A percentile compares a stretch with the other conserved stretches of the same genome.
Evolutionary conservation across 1,140 invertebrate species (phyloP).

Genomic region (Elymnias hypermnestra): DNA sequence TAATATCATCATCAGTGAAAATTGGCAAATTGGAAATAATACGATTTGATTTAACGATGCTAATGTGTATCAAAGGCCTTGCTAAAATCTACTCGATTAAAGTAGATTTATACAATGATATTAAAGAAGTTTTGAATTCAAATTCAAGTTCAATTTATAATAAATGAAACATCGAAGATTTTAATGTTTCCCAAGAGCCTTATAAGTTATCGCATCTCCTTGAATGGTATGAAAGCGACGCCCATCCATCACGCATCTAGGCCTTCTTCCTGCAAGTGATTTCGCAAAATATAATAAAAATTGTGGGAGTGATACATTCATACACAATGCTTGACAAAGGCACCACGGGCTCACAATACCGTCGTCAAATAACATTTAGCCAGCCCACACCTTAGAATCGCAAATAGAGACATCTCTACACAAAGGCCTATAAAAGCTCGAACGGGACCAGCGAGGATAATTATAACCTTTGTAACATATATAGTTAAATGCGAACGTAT

Average conservation of each 20-base stretch:
- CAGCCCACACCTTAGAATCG: slow-evolving; percentile 73
- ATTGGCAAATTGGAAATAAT: no score
- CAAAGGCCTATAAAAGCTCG: slow-evolving; percentile 54
- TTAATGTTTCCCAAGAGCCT: slow-evolving; percentile 48
- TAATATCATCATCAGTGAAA: no score
- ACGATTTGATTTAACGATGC: no score
- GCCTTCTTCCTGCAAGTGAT: slow-evolving; percentile 53
- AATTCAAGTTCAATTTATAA: no score
- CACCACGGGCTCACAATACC: slow-evolving; percentile 62
- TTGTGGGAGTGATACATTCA: slow-evolving; percentile 69
- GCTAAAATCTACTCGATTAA: no score
- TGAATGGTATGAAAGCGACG: slow-evolving; percentile 31
- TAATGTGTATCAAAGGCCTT: no score
- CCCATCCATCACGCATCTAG: slow-evolving; percentile 62
- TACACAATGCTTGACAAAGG: slow-evolving; percentile 52
- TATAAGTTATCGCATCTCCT: slow-evolving; percentile 57
- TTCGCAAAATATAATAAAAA: slow-evolving; percentile 64
- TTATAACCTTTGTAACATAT: slow-evolving; percentile 61
- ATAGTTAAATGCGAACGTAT: slow-evolving; percentile 42
- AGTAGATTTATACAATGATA: no score
- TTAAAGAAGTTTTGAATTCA: no score
- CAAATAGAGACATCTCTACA: slow-evolving; percentile 68
- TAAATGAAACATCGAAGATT: no score
- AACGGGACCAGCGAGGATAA: slow-evolving; percentile 64
- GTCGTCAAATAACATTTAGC: slow-evolving; percentile 74